Evolutionary conservation across 2,113 vertebrate genomes (phyloP).

Genomic region (Calidris pugnax): DNA sequence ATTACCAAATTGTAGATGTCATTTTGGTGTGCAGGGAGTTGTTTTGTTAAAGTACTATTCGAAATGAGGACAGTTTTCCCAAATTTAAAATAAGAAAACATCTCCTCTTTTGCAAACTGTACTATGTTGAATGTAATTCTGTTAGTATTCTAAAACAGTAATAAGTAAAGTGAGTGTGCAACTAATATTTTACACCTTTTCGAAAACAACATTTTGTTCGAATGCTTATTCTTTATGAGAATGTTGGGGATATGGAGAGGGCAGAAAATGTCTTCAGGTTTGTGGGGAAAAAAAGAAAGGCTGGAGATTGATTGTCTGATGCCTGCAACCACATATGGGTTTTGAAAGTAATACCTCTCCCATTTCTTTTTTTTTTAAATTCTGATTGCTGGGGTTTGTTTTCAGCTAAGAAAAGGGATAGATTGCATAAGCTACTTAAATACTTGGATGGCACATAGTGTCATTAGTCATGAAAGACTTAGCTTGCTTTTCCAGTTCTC

Average conservation of each 20-base stretch:
- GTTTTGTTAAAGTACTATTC: background rate
- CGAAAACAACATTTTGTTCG: background rate
- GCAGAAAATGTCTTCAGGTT: background rate
- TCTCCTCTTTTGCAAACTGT: background rate
- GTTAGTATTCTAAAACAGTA: background rate
- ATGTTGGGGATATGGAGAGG: background rate
- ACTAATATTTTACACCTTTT: background rate
- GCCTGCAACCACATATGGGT: background rate
- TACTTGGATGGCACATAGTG: background rate
- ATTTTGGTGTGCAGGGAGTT: background rate
- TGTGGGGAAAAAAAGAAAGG: background rate
- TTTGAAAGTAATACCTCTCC: background rate
- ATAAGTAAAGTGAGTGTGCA: background rate
- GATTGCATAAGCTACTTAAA: background rate
- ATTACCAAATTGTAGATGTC: background rate
- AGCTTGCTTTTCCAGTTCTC: slow-evolving; percentile 20
- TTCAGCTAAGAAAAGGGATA: background rate
- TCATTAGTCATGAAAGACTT: background rate
- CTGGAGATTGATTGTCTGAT: rapidly evolving
- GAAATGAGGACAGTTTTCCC: background rate
- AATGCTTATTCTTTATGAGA: background rate
- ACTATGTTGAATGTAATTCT: background rate
- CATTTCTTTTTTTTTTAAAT: background rate
- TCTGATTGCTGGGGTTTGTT: background rate
- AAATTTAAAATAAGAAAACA: background rate